phyloP scores from a whole-genome alignment of 2,113 vertebrate genomes.

The Halcyon senegalensis region DNA sequence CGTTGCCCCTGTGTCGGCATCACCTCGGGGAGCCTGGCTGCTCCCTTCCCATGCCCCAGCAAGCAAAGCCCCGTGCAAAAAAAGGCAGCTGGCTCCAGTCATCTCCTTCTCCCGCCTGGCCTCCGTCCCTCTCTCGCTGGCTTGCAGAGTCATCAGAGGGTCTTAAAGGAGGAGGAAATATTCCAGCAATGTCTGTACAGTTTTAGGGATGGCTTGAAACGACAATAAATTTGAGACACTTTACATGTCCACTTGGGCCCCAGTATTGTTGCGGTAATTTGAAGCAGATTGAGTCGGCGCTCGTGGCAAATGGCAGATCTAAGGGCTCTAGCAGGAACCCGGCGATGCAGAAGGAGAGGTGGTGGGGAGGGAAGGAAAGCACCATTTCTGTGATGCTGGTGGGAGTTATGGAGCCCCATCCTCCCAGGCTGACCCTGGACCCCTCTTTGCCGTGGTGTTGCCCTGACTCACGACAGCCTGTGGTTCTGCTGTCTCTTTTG shows the following conservation, averaged over 20 bases:
- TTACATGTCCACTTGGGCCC: background rate
- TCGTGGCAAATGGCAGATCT: background rate
- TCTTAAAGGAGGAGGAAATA: background rate
- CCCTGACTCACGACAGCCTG: background rate
- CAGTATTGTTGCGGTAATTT: slow-evolving; percentile 28
- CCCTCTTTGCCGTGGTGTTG: background rate
- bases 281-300: slow-evolving; percentile 28
- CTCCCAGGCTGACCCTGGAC: background rate
- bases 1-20: background rate
- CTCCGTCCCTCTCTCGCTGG: background rate
- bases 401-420: background rate
- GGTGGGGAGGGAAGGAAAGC: background rate
- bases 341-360: background rate
- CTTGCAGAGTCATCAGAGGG: background rate
- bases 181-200: slow-evolving; percentile 7
- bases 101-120: background rate
- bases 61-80: background rate
- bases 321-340: background rate
- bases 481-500: background rate
- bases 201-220: slow-evolving; percentile 13
- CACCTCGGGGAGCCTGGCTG: background rate
- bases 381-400: fast-evolving
- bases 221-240: slow-evolving; percentile 16
- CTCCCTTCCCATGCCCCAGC: slow-evolving; percentile 40
- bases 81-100: slow-evolving; percentile 51